Evolutionary conservation across 53 echinoderm and acorn worm species (phyloP).

Genomic region (Crossaster papposus): DNA sequence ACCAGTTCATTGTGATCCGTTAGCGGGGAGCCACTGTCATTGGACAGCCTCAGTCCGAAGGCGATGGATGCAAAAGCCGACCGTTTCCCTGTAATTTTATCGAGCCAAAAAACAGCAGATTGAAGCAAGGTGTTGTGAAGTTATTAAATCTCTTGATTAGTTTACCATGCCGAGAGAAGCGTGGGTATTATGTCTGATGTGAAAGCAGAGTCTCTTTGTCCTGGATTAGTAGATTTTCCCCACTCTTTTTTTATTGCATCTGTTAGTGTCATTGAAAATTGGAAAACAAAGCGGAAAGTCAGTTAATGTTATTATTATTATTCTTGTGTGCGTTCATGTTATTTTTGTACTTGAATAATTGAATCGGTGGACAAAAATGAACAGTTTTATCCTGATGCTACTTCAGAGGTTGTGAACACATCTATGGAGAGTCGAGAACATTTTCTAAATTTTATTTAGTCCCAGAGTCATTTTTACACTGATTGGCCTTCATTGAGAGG

Average conservation of each 20-base stretch:
- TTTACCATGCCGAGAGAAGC: neutral
- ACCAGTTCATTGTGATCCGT: neutral
- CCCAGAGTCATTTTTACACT: too few species aligned
- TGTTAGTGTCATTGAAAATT: neutral
- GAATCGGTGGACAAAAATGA: too few species aligned
- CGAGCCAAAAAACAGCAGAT: neutral
- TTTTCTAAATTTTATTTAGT: too few species aligned
- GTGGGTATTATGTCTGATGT: neutral
- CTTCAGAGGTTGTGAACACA: too few species aligned
- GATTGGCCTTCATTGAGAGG: too few species aligned
- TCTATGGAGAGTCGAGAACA: too few species aligned
- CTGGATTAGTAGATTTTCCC: neutral
- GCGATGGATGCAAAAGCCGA: neutral
- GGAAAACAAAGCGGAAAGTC: neutral
- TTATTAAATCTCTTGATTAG: conserved; percentile 26
- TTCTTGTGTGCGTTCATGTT: neutral
- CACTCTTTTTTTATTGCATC: neutral
- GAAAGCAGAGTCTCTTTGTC: neutral
- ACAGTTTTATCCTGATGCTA: too few species aligned
- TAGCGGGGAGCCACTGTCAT: neutral
- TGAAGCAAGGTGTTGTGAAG: conserved; percentile 1
- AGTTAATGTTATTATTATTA: neutral
- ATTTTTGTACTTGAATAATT: neutral
- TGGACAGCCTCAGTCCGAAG: neutral
- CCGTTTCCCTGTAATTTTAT: neutral